Conservation (phyloP, 2,888 invertebrate species). For the Cheiracanthium punctorium region DNA sequence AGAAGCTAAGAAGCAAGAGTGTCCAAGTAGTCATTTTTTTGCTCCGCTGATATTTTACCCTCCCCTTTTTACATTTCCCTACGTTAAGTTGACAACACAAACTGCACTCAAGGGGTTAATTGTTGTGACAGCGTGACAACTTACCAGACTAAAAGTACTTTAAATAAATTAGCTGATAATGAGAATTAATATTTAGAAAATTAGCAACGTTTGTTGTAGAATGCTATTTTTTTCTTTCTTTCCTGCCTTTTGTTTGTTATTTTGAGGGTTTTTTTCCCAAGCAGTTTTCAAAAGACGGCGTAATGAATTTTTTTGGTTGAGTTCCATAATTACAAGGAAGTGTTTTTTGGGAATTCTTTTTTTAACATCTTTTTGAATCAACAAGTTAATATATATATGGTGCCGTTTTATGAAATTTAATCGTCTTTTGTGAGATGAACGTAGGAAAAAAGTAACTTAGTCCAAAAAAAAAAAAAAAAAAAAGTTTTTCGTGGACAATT, state of each 20-base stretch:
- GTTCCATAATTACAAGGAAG: too few relatives aligned
- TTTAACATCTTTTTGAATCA: too few relatives aligned
- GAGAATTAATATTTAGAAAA: conserved; percentile 70
- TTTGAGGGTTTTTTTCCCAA: neutral
- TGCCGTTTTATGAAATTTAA: too few relatives aligned
- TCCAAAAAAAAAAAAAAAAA: too few relatives aligned
- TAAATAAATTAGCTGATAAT: conserved; percentile 70
- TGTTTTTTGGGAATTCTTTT: too few relatives aligned
- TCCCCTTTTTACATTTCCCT: neutral
- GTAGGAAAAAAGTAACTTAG: too few relatives aligned
- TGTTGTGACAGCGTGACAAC: conserved; percentile 64
- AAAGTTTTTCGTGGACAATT: too few relatives aligned
- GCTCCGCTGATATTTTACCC: neutral
- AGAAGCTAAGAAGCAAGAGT: conserved; percentile 54
- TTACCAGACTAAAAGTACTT: conserved; percentile 61
- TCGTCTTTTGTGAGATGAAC: too few relatives aligned
- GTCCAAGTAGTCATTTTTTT: conserved; percentile 60
- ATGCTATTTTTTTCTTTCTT: conserved; percentile 23
- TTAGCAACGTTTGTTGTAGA: conserved; percentile 48
- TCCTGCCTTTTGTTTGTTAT: neutral
- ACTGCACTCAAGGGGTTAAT: conserved; percentile 67
- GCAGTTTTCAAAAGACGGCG: neutral
- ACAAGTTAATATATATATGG: too few relatives aligned
- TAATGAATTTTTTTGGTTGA: conserved; percentile 14
- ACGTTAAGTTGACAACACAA: conserved; percentile 48